Base-by-base conservation (phyloP, 2,797 vertebrate species). In the Oryzias dopingdopingensis region DNA sequence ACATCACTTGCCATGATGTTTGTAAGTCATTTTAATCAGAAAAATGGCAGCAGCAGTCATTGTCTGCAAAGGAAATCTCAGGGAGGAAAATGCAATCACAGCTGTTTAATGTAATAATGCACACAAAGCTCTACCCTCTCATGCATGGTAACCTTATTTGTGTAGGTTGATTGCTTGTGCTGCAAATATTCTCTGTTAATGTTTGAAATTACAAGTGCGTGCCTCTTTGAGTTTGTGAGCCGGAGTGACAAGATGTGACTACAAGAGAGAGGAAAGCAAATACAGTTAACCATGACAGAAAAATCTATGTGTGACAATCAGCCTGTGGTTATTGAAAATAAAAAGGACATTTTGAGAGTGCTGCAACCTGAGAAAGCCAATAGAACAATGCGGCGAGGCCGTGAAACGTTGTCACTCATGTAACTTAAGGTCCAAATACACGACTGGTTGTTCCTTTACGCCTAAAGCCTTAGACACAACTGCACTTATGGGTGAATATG, bases 41-140 rank as follows among this genome's bases (percentile, higher is more conserved):
- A 42, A 24, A 50, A 52, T 60, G 18, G 54, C 61, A 45, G 64
- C 64, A 43, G 42, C 43, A 74, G 44, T 74, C n/a, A 20, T 56
- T 56, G 49, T 74, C 57, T 43, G 41, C 51, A 56, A 70, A 16
- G 50, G 62, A 71, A 74, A 67, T 55, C 79, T 63, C 67, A 68
- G 46, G 50, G 14, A 48, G 49, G 23, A 57, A 65, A 77, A 79
- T 43, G 68, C 58, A 70, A 66, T 83, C 73, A 62, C 70, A 82
- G 81, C 70, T 84, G 80, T 84, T 85, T 72, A 79, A 76, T 81
- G 65, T 60, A 83, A 80, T 85, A 77, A 76, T 56, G 51, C 64
- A 70, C 65, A 77, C 70, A 52, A 62, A 54, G 54, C 66, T 53
- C 61, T 20, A 64, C 48, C 49, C 63, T 1, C 0, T 53, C 72